These are phyloP conservation scores for Arctopsyche grandis DNA, from an alignment of 1,140 invertebrate genomes.

Conservation along the genomic window DNA sequence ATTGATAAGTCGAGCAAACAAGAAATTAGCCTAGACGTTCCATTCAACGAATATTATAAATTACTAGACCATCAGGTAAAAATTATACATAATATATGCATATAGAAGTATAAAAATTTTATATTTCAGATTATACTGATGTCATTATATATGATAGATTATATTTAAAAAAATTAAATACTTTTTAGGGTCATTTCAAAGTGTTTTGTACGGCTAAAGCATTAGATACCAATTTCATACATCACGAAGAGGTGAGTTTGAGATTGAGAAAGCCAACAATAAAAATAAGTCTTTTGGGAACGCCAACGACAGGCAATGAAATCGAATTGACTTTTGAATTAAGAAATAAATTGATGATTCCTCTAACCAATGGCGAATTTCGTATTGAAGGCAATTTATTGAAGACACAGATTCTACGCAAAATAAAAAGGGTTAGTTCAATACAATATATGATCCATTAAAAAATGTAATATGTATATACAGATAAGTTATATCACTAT, in stretches of 20 bases:
- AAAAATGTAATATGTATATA: background rate
- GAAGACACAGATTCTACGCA: slow-evolving; percentile 76
- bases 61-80: slow-evolving; percentile 75
- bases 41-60: slow-evolving; percentile 82
- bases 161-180: too few relatives aligned
- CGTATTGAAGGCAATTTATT: slow-evolving; percentile 83
- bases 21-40: slow-evolving; percentile 75
- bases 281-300: slow-evolving; percentile 74
- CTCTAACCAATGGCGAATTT: slow-evolving; percentile 79
- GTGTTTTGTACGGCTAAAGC: slow-evolving; percentile 84
- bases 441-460: background rate
- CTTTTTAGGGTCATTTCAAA: slow-evolving; percentile 80
- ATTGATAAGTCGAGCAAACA: slow-evolving; percentile 74
- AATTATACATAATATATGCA: slow-evolving; percentile 14
- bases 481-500: too few relatives aligned
- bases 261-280: slow-evolving; percentile 89
- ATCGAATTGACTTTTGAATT: slow-evolving; percentile 77
- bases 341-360: slow-evolving; percentile 83
- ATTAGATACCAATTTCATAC: slow-evolving; percentile 86
- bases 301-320: slow-evolving; percentile 71
- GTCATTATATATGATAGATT: too few relatives aligned
- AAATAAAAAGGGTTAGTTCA: slow-evolving; percentile 68
- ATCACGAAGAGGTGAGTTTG: slow-evolving; percentile 90
- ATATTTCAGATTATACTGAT: too few relatives aligned
- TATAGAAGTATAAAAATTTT: too few relatives aligned